Percentiles rank a stretch among this genome's conserved stretches.
Conservation (phyloP, 1,140 invertebrate species). For the Atta cephalotes region DNA sequence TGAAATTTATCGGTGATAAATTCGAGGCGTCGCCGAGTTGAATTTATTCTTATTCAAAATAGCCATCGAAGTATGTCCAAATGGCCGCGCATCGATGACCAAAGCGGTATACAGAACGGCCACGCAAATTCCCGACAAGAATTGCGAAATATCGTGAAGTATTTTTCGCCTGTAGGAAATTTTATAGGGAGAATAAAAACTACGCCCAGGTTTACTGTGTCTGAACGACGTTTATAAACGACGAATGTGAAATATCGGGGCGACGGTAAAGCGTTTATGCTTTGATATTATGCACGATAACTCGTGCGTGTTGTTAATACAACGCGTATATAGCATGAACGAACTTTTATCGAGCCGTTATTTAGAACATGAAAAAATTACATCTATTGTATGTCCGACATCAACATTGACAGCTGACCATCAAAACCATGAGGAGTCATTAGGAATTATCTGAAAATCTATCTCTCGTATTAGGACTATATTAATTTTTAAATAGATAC, state of each 20-base stretch:
- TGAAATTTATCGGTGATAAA: slow-evolving; percentile 62
- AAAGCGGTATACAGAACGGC: slow-evolving; percentile 11
- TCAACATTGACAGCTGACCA: not conserved
- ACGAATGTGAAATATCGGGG: slow-evolving; percentile 62
- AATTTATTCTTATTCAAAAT: slow-evolving; percentile 67
- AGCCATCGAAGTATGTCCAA: slow-evolving; percentile 51
- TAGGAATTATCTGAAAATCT: not conserved
- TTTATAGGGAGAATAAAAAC: slow-evolving; percentile 64
- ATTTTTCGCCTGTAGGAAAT: slow-evolving; percentile 37
- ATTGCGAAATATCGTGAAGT: slow-evolving; percentile 50
- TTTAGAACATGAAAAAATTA: slow-evolving; percentile 52
- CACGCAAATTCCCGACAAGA: slow-evolving; percentile 42
- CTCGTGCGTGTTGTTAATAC: slow-evolving; percentile 47
- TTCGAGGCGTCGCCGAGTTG: slow-evolving; percentile 54
- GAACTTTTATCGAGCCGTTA: slow-evolving; percentile 34
- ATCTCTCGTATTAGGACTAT: not conserved
- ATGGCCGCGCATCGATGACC: slow-evolving; percentile 43
- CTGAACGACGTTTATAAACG: slow-evolving; percentile 55
- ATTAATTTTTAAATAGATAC: not conserved
- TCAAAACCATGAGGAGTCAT: not conserved
- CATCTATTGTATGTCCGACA: not conserved
- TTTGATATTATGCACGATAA: slow-evolving; percentile 56
- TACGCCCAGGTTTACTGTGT: slow-evolving; percentile 53
- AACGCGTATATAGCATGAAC: slow-evolving; percentile 16
- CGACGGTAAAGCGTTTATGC: slow-evolving; percentile 50